A percentile compares a stretch with the other conserved stretches of the same genome.
Conservation (phyloP, 2,797 vertebrate species). For the Urosaurus nigricauda region DNA sequence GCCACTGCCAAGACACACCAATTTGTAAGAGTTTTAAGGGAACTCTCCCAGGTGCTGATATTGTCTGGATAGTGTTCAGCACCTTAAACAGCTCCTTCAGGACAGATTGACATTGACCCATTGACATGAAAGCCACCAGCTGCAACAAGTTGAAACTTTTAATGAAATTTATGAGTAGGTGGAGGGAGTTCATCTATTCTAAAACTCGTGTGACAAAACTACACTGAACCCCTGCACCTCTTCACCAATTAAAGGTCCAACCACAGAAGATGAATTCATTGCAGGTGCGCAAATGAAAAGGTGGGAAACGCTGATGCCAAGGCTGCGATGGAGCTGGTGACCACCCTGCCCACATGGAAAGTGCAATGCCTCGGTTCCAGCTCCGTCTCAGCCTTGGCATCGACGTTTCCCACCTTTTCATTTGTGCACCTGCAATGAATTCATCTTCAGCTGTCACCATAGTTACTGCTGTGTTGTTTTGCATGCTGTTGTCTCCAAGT, state of each 20-base stretch:
- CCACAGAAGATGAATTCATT: background rate
- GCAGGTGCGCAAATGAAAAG: background rate
- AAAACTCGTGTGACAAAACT: background rate
- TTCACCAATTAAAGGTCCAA: background rate
- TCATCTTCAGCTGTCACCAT: conserved; percentile 51
- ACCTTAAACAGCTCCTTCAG: background rate
- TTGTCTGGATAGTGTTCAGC: background rate
- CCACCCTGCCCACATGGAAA: fast-evolving
- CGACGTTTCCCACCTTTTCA: background rate
- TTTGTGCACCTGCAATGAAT: background rate
- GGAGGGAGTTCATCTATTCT: too few relatives aligned
- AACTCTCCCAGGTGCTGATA: background rate
- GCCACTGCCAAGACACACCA: too few relatives aligned
- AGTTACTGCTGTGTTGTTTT: conserved; percentile 58
- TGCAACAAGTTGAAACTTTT: background rate
- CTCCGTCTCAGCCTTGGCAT: background rate
- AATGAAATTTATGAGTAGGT: background rate
- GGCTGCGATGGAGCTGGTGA: too few relatives aligned
- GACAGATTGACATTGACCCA: too few relatives aligned
- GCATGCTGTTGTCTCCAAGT: conserved; percentile 39
- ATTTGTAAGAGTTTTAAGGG: background rate
- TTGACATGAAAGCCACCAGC: too few relatives aligned
- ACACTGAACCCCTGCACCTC: too few relatives aligned
- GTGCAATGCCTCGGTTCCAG: too few relatives aligned
- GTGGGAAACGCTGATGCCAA: background rate